Base-by-base conservation (phyloP, 2,888 invertebrate species). In the Malthinus flaveolus region DNA sequence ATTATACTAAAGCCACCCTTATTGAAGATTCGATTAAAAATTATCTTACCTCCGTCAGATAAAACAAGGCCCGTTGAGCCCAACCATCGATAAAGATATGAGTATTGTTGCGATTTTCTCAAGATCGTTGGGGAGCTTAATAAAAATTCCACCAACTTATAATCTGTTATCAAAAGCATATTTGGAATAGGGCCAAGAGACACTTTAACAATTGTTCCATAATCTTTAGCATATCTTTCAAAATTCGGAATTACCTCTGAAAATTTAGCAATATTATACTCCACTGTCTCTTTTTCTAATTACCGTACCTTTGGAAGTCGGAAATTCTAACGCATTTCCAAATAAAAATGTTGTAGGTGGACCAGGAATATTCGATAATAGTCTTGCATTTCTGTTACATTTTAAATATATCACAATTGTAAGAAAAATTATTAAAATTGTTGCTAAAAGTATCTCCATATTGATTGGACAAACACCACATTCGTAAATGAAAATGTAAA, bases 31-130 rank as follows among this genome's bases (percentile, higher is more conserved):
- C 37, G 12, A 37, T 15, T 1, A 49, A 33, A 3, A 15, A 31
- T 23, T 23, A 15, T 35, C 4, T 31, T 10, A 37, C 32, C 48
- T 35, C 15, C 13, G 10, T 15, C 37, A 5, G 23, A n/a, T 31
- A 15, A 51, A 32, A 37, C 37, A 47, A 48, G 39, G n/a, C n/a
- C 36, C 11, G 36, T 4, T 4, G 71, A 72, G 7, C 68, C 63
- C 5, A 80, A 66, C 79, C 79, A 80, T 7, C 73, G 72, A 33
- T 69, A 63, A 4, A 78, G 56, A 7, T 70, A 56, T 32, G 68
- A 15, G 42, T 79, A 80, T 0, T 72, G 8, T 0, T n/a, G 1
- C 50, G 76, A 72, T 65, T 79, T 80, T 3, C 68, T 61, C n/a
- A 71, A 73, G 37, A 71, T 63, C 10, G 67, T 73, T 0, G 59